A percentile compares a stretch with the other conserved stretches of the same genome.
phyloP scores from a whole-genome alignment of 1,140 invertebrate species.

The Lamellibrachia luymesi region DNA sequence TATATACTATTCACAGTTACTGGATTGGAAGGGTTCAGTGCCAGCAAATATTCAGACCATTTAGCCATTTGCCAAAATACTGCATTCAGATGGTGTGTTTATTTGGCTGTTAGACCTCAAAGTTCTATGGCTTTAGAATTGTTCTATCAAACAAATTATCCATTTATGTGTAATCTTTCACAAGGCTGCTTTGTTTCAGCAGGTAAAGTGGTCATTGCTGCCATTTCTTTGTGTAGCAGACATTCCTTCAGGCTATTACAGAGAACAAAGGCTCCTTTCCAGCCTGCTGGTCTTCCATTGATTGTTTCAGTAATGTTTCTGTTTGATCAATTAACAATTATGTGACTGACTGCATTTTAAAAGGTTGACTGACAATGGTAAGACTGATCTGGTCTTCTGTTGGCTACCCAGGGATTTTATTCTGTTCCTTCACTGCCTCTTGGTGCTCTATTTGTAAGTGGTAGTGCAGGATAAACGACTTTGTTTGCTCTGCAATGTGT shows the following conservation, averaged over 20 bases:
- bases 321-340: not conserved
- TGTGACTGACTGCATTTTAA: not conserved
- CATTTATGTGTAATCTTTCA: too few species aligned
- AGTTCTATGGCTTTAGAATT: too few species aligned
- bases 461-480: constrained; percentile 4
- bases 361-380: not conserved
- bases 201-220: not conserved
- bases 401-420: too few species aligned
- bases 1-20: not conserved
- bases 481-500: not conserved
- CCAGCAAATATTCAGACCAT: too few species aligned
- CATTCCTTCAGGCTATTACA: not conserved
- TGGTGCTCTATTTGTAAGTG: not conserved
- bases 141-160: too few species aligned
- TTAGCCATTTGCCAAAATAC: too few species aligned
- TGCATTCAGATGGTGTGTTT: too few species aligned
- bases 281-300: not conserved
- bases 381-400: too few species aligned
- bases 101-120: too few species aligned
- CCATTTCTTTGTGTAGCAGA: not conserved
- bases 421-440: not conserved
- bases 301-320: not conserved
- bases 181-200: too few species aligned
- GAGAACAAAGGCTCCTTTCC: not conserved
- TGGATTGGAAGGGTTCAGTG: not conserved